Percentiles rank a stretch among this genome's conserved stretches.
Conservation (phyloP, 2,113 vertebrate genomes). For the Aleadryas rufinucha region DNA sequence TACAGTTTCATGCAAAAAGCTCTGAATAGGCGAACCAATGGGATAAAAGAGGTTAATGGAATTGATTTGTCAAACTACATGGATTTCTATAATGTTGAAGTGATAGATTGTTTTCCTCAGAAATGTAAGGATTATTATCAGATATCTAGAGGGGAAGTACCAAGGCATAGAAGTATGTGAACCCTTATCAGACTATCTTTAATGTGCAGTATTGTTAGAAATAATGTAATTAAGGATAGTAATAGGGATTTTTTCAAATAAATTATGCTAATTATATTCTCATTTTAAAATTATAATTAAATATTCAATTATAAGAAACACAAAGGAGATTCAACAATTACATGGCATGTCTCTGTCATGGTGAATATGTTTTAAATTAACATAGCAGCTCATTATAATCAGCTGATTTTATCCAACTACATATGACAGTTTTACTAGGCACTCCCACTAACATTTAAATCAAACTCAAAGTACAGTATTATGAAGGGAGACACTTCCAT, state of each 20-base stretch:
- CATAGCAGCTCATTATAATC: conserved; percentile 19
- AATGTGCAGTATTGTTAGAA: conserved; percentile 4
- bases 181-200: conserved; percentile 15
- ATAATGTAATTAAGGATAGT: conserved; percentile 41
- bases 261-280: conserved; percentile 36
- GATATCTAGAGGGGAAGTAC: background rate
- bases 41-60: conserved; percentile 26
- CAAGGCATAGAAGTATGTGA: background rate
- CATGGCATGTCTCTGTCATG: conserved; percentile 50
- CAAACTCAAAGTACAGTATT: background rate
- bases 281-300: conserved; percentile 26
- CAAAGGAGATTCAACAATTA: conserved; percentile 37
- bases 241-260: background rate
- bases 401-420: conserved; percentile 26
- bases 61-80: background rate
- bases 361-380: conserved; percentile 52
- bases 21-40: background rate
- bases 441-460: background rate
- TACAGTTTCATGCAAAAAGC: background rate
- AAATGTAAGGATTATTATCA: conserved; percentile 3
- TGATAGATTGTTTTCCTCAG: background rate
- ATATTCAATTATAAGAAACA: conserved; percentile 46
- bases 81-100: background rate
- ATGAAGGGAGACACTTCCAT: background rate
- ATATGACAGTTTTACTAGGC: background rate